Conservation (phyloP, 2,797 vertebrate species). For the Dromococcyx pavoninus region DNA sequence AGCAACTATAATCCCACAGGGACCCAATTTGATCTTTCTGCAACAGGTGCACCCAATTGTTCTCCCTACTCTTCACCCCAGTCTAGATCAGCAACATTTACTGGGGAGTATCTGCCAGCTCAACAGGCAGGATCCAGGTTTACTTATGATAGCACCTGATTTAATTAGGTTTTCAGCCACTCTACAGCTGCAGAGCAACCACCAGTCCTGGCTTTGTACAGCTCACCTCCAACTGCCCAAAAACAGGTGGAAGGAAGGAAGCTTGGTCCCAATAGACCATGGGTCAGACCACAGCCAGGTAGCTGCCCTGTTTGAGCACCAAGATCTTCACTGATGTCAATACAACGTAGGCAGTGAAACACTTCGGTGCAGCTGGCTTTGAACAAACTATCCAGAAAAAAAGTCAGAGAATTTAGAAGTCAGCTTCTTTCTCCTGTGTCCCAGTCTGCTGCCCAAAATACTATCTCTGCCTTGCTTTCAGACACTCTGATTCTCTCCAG, state of each 20-base stretch:
- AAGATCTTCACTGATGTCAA: neutral
- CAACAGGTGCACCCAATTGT: neutral
- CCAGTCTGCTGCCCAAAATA: neutral
- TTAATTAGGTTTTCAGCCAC: neutral
- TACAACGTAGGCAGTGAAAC: neutral
- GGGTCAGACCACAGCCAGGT: neutral
- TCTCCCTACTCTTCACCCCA: neutral
- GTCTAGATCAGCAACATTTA: neutral
- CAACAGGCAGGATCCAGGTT: neutral
- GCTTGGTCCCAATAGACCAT: neutral
- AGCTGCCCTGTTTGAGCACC: neutral
- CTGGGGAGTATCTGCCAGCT: neutral
- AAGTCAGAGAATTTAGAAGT: neutral
- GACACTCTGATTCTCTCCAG: neutral
- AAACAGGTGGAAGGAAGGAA: neutral
- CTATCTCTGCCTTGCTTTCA: neutral
- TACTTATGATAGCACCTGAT: neutral
- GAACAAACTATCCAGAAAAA: neutral
- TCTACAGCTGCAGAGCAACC: neutral
- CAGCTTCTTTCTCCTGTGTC: neutral
- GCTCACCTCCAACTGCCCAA: neutral
- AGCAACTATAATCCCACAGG: neutral
- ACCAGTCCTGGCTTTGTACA: neutral
- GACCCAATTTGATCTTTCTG: neutral
- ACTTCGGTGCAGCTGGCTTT: neutral